Percentiles rank a stretch among this genome's conserved stretches.
Conservation (phyloP, 2,797 vertebrate genomes). For the Hybognathus amarus region DNA sequence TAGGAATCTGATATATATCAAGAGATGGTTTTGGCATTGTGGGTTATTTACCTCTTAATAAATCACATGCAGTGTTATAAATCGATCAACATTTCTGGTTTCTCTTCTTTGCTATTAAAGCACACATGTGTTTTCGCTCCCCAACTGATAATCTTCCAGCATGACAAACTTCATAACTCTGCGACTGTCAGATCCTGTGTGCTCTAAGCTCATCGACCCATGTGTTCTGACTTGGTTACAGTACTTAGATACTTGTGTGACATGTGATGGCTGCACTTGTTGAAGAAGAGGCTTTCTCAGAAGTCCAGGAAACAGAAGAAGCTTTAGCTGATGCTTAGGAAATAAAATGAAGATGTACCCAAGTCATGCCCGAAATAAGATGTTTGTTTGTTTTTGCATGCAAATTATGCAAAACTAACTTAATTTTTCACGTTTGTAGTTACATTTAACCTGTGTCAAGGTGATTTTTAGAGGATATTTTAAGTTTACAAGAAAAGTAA, state of each 20-base stretch:
- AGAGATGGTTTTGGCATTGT: slow-evolving; percentile 31
- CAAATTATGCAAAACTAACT: neutral
- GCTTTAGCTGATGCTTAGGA: slow-evolving; percentile 6
- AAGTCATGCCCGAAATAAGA: slow-evolving; percentile 7
- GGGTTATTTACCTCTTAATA: slow-evolving; percentile 49
- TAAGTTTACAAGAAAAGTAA: neutral
- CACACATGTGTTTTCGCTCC: slow-evolving; percentile 78
- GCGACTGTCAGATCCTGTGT: slow-evolving; percentile 72
- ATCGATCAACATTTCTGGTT: slow-evolving; percentile 68
- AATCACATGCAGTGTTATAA: slow-evolving; percentile 50
- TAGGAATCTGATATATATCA: slow-evolving; percentile 21
- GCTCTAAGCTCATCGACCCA: slow-evolving; percentile 75
- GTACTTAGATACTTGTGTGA: slow-evolving; percentile 84
- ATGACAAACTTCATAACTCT: slow-evolving; percentile 81
- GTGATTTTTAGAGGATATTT: neutral
- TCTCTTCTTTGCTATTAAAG: slow-evolving; percentile 69
- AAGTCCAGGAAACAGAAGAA: slow-evolving; percentile 10
- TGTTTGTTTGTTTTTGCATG: slow-evolving; percentile 2
- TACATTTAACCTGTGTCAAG: neutral
- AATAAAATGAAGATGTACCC: neutral
- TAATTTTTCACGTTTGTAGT: neutral
- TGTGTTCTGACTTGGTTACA: slow-evolving; percentile 91
- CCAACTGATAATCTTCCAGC: slow-evolving; percentile 69
- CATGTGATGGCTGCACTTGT: slow-evolving; percentile 79
- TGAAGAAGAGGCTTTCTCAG: slow-evolving; percentile 72